These are phyloP conservation scores for Caloenas nicobarica DNA, from an alignment of 2,113 vertebrate species.

Conservation along the genomic window DNA sequence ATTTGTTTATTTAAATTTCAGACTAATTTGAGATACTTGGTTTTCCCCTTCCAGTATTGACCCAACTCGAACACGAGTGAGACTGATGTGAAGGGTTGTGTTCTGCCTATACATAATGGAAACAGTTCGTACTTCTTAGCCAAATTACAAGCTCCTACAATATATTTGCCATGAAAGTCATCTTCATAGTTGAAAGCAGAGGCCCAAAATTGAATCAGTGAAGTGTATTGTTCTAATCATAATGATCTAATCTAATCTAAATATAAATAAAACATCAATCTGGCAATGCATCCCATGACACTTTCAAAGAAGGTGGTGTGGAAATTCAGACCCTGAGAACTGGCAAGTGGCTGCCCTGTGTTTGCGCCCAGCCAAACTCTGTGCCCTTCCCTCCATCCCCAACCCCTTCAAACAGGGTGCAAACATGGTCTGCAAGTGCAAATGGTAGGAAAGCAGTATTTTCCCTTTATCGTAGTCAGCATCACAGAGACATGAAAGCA, in stretches of 20 bases:
- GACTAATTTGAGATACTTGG: background rate
- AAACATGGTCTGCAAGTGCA: rapidly evolving
- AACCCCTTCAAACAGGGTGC: background rate
- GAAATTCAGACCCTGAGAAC: background rate
- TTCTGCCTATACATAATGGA: background rate
- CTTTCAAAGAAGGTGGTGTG: background rate
- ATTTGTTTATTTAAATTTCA: background rate
- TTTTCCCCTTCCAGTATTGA: background rate
- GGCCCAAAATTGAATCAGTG: background rate
- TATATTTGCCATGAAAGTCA: background rate
- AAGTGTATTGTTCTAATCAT: background rate
- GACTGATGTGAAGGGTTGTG: background rate
- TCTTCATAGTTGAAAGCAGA: background rate
- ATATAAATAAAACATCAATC: background rate
- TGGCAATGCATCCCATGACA: background rate
- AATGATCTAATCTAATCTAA: background rate
- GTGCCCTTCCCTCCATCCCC: background rate
- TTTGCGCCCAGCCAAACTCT: background rate
- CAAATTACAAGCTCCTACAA: background rate
- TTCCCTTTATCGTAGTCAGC: background rate
- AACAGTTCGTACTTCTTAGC: background rate
- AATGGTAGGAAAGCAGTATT: background rate
- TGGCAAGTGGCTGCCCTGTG: too few relatives aligned
- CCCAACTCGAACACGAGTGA: background rate
- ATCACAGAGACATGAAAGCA: rapidly evolving